These are phyloP conservation scores for Eulemur rubriventer DNA, from an alignment of 2,797 vertebrate genomes.

Conservation along the genomic window DNA sequence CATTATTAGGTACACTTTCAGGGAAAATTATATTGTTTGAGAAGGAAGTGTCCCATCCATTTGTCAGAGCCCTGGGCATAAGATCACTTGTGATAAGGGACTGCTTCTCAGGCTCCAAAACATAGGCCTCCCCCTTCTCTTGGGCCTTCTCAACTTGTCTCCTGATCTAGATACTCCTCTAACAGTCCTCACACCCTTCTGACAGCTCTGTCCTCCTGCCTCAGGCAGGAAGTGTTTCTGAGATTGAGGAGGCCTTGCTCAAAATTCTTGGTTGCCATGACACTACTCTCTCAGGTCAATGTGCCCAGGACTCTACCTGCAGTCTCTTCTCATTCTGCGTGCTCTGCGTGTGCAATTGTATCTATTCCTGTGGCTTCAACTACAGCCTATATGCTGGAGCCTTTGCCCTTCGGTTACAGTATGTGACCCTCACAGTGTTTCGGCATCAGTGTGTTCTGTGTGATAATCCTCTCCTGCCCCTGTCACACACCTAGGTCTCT, in stretches of 20 bases:
- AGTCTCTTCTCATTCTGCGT: background rate
- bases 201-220: background rate
- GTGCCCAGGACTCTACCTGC: background rate
- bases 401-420: background rate
- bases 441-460: background rate
- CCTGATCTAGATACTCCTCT: background rate
- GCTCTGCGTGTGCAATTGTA: background rate
- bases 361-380: background rate
- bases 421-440: background rate
- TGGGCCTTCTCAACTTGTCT: background rate
- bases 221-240: background rate
- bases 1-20: conserved; percentile 36
- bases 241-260: background rate
- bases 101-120: background rate
- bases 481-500: background rate
- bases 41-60: background rate
- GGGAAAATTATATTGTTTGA: conserved; percentile 50
- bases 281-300: background rate
- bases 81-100: background rate
- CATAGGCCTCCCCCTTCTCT: background rate
- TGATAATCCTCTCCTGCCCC: background rate
- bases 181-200: background rate
- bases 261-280: background rate
- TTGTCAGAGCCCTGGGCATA: background rate
- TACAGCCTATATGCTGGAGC: background rate